Percentiles rank a stretch among this genome's conserved stretches.
phyloP scores from a whole-genome alignment of 2,888 invertebrate genomes.

The Galerucella calmariensis region DNA sequence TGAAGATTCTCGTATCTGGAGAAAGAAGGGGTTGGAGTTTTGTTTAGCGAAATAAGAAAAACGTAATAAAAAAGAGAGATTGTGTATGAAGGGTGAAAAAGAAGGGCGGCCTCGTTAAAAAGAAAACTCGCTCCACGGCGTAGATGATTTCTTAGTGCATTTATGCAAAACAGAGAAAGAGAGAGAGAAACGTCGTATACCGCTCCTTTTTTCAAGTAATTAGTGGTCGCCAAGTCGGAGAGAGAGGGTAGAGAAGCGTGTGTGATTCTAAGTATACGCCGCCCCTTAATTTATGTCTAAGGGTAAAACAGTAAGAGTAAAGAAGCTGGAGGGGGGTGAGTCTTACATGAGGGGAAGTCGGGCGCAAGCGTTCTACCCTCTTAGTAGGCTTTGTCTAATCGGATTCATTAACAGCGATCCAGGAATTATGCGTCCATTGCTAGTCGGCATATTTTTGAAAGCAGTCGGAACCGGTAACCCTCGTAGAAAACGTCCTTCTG shows the following conservation, averaged over 20 bases:
- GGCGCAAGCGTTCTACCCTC: slow-evolving; percentile 66
- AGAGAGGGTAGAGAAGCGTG: slow-evolving; percentile 62
- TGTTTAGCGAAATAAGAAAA: slow-evolving; percentile 56
- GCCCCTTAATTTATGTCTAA: slow-evolving; percentile 67
- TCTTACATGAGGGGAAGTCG: slow-evolving; percentile 58
- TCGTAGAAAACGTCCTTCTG: slow-evolving; percentile 58
- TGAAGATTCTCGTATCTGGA: slow-evolving; percentile 30
- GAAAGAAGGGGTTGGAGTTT: slow-evolving; percentile 51
- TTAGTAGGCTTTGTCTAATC: slow-evolving; percentile 68
- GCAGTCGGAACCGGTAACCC: slow-evolving; percentile 65
- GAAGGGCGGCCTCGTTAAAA: slow-evolving; percentile 60
- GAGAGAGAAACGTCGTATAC: slow-evolving; percentile 47
- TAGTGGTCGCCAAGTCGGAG: slow-evolving; percentile 64
- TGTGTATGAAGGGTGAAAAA: slow-evolving; percentile 55
- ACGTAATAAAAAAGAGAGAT: slow-evolving; percentile 51
- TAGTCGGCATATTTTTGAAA: slow-evolving; percentile 68
- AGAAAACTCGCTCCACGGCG: slow-evolving; percentile 53
- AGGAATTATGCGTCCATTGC: slow-evolving; percentile 69
- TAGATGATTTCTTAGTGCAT: slow-evolving; percentile 62
- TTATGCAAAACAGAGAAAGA: slow-evolving; percentile 64
- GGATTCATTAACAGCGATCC: slow-evolving; percentile 71
- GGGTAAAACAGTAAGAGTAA: slow-evolving; percentile 66
- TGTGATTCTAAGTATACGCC: slow-evolving; percentile 66
- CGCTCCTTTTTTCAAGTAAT: slow-evolving; percentile 62
- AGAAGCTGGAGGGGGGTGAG: slow-evolving; percentile 56